Percentiles rank a stretch among this genome's conserved stretches.
phyloP scores from a whole-genome alignment of 2,113 vertebrate genomes.

The Dicrurus megarhynchus region DNA sequence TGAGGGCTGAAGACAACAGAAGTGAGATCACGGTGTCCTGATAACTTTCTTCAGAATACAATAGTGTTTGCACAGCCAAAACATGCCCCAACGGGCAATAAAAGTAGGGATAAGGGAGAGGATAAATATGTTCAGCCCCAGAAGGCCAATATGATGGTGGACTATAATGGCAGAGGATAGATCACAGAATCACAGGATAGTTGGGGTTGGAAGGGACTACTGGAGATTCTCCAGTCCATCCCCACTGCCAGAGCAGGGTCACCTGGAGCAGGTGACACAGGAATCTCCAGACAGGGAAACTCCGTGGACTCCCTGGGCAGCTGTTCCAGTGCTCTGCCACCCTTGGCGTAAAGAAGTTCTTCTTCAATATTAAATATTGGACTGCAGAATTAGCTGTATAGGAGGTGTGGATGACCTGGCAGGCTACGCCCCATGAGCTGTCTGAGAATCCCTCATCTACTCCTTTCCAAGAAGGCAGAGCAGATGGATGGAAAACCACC shows the following conservation, averaged over 20 bases:
- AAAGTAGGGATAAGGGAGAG: background rate
- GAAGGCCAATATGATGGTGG: background rate
- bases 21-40: background rate
- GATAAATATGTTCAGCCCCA: background rate
- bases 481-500: background rate
- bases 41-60: background rate
- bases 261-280: background rate
- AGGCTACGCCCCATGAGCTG: background rate
- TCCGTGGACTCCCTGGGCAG: no score
- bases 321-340: background rate
- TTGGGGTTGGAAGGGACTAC: accelerated
- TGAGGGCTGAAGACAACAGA: background rate
- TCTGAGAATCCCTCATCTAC: background rate
- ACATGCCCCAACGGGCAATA: accelerated
- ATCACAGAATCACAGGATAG: background rate
- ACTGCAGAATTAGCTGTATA: background rate
- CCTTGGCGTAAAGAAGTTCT: background rate
- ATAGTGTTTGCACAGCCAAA: background rate
- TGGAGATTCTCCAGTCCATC: background rate
- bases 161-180: background rate
- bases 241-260: background rate
- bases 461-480: background rate
- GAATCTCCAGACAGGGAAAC: background rate
- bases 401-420: background rate
- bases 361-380: background rate